Base-by-base conservation (phyloP, 2,797 vertebrate species). In the Rousettus madagascariensis region DNA sequence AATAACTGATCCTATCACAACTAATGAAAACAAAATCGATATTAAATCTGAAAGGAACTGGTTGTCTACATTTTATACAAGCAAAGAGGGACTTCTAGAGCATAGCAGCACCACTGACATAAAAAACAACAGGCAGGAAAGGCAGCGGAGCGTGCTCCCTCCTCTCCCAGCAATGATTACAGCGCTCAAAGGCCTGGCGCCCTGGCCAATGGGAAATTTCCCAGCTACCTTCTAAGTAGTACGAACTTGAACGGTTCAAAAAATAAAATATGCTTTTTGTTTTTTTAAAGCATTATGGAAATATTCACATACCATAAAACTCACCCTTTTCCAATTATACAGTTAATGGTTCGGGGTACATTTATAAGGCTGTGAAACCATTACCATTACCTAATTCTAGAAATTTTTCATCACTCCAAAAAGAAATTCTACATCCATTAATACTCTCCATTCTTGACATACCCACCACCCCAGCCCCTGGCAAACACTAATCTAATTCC, bases 11-110 rank as follows among this genome's bases (percentile, higher is more conserved):
- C 49, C 57, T 55, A 86, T 83, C 36, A 85, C 8, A 84, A 57
- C 16, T 75, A 87, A 94, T 53, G 22, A 95, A 91, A 95, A 83
- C 17, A 90, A 90, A 91, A 72, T 15, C 57, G 59, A 65, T 91
- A 84, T 43, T 61, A 78, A 75, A 93, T 77, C 33, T 94, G 46
- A 85, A 95, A 82, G 17, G 55, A 94, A 57, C 19, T 15, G 16
- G 1, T 5, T 88, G 28, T 46, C 36, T 63, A 74, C 78, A 86
- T 84, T 93, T 91, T 84, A 74, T 12, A 77, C 30, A 80, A 79
- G 51, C 72, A 86, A 91, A 82, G 28, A 72, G 24, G 19, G 24
- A 78, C 26, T 80, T 83, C 33, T 33, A 36, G 71, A 84, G 13
- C 38, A 10, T 0, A 53, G 13, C 20, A 74, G n/a, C 26, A 71